Conservation (phyloP, 2,888 invertebrate genomes). For the Portevinia maculata region DNA sequence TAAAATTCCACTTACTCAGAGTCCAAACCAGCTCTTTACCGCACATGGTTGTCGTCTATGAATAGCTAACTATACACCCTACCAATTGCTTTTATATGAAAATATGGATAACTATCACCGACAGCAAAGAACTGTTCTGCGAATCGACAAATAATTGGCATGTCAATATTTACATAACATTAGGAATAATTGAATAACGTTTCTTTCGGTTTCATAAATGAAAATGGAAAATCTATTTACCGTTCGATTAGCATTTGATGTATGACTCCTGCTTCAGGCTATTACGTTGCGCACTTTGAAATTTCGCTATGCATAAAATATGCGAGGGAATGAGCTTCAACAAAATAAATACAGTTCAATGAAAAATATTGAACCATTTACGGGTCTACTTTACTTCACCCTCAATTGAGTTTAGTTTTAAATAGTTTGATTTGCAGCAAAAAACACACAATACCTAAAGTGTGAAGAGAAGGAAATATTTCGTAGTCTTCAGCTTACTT, state of each 20-base stretch:
- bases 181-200: constrained; percentile 52
- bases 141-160: constrained; percentile 63
- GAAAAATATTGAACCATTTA: constrained; percentile 54
- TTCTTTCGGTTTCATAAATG: constrained; percentile 42
- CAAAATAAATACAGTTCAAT: constrained; percentile 45
- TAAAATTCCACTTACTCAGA: constrained; percentile 44
- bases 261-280: neutral
- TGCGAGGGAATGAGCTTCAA: constrained; percentile 11
- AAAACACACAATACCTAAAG: neutral
- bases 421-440: constrained; percentile 46
- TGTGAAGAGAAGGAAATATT: neutral
- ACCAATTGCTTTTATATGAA: constrained; percentile 33
- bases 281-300: constrained; percentile 29
- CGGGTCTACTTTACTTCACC: constrained; percentile 53
- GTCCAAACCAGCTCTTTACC: constrained; percentile 40
- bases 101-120: constrained; percentile 41
- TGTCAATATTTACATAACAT: constrained; percentile 63
- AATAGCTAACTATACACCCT: constrained; percentile 1
- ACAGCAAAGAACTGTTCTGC: constrained; percentile 27
- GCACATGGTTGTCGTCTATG: constrained; percentile 36
- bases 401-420: constrained; percentile 42
- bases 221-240: constrained; percentile 65
- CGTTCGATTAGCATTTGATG: constrained; percentile 16
- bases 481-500: no score
- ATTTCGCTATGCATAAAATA: constrained; percentile 53